Conservation (phyloP, 2,888 invertebrate genomes). For the Drosophila robusta region DNA sequence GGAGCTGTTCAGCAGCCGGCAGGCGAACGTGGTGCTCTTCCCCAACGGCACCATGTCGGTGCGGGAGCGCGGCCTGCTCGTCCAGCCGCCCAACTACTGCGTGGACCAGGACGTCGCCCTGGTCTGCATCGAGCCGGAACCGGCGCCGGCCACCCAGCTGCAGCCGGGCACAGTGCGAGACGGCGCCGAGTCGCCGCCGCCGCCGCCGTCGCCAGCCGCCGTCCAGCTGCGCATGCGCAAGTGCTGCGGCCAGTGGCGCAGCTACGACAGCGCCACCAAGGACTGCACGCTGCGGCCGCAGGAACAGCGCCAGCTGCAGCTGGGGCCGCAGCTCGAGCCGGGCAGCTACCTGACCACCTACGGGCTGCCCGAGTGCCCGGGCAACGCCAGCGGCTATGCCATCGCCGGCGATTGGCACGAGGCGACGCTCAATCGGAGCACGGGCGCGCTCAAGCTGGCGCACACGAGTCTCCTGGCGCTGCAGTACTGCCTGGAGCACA, state of each 20-base stretch:
- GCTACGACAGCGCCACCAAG: constrained; percentile 87
- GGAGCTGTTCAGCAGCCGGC: constrained; percentile 82
- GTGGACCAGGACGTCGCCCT: constrained; percentile 89
- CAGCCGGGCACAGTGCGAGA: not conserved
- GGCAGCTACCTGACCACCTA: constrained; percentile 74
- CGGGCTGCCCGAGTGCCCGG: constrained; percentile 77
- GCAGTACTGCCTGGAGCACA: constrained; percentile 81
- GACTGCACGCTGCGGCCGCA: constrained; percentile 82
- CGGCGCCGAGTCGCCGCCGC: not conserved
- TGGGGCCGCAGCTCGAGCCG: constrained; percentile 58
- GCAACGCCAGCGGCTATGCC: constrained; percentile 61
- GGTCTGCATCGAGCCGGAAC: constrained; percentile 77
- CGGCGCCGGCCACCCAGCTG: not conserved
- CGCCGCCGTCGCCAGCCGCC: not conserved
- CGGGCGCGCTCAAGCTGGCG: constrained; percentile 57
- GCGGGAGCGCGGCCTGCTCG: constrained; percentile 85
- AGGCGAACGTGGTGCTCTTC: constrained; percentile 86
- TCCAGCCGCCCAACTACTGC: constrained; percentile 88
- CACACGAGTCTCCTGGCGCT: constrained; percentile 62
- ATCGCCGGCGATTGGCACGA: constrained; percentile 80
- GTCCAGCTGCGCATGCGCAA: constrained; percentile 85
- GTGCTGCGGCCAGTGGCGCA: constrained; percentile 89
- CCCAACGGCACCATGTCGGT: constrained; percentile 89
- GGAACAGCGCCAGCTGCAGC: constrained; percentile 57
- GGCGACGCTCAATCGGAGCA: constrained; percentile 52